Percentiles rank a stretch among this genome's conserved stretches.
These are phyloP conservation scores for Abrostola tripartita DNA, from an alignment of 2,888 invertebrate species.

Conservation along the genomic window DNA sequence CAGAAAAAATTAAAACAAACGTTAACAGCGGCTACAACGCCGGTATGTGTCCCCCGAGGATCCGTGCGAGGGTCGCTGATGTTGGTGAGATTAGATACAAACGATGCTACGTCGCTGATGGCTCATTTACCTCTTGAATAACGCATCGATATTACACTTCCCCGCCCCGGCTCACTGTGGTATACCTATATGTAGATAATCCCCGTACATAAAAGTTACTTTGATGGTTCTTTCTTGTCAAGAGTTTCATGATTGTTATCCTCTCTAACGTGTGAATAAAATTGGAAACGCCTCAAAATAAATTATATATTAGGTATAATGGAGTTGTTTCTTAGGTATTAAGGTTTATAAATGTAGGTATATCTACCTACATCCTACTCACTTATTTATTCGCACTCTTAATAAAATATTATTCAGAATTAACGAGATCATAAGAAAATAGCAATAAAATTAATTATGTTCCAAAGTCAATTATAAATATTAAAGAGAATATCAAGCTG, in stretches of 20 bases:
- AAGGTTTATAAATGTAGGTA: background rate
- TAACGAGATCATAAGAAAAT: constrained; percentile 49
- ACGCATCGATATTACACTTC: constrained; percentile 78
- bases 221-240: constrained; percentile 48
- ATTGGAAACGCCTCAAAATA: no score
- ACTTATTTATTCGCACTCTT: constrained; percentile 11
- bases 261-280: background rate
- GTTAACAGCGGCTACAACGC: constrained; percentile 57
- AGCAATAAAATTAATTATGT: constrained; percentile 56
- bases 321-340: background rate
- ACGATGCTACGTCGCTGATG: constrained; percentile 81
- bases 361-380: background rate
- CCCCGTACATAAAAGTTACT: constrained; percentile 46
- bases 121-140: constrained; percentile 86
- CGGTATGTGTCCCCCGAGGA: constrained; percentile 67
- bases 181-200: constrained; percentile 27
- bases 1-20: constrained; percentile 55
- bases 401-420: constrained; percentile 41
- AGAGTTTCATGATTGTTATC: constrained; percentile 7
- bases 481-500: constrained; percentile 59
- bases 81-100: constrained; percentile 84
- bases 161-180: constrained; percentile 55
- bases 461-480: constrained; percentile 59
- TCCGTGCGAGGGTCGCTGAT: constrained; percentile 69
- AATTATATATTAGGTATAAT: no score